Evolutionary conservation across 2,888 invertebrate species (phyloP), one percentile per base, ranked within the genome.

Genomic region (Leptinotarsa tumamoca): DNA sequence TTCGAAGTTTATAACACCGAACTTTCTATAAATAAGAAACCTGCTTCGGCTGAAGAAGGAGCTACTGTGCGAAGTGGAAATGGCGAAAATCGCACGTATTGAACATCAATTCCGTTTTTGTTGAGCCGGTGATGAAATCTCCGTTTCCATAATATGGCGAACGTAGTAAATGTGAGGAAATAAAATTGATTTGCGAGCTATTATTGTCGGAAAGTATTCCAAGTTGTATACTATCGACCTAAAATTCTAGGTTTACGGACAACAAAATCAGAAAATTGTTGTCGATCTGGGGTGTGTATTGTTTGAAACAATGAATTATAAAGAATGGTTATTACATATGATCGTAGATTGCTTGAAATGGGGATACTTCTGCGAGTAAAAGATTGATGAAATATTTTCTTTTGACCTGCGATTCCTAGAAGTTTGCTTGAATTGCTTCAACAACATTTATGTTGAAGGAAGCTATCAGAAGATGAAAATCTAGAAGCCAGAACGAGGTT

Each of bases 1-100:
- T 73, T 63, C 54, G 66, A 66, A 73, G 54, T 52, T 69, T 54
- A 68, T 63, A 51, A 73, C 63, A 63, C 27, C 43, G 63, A 43
- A 23, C 58, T 58, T 23, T 63, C 63, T 33, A 63, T 63, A 63
- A 63, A 63, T 63, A 43, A 17, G 63, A 13, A 33, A 43, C 63
- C 43, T 43, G 63, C 63, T 43, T 63, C 63, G 17, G n/a, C 13
- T 14, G 10, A 33, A 63, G 17, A 63, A 63, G 23, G 23, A 27
- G 43, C 43, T 63, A 33, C 33, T 33, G 33, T 27, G 15, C 63
- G 33, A 33, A 63, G 63, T 33, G 63, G 63, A 63, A 63, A 43
- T 63, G 18, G 43, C 17, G 43, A 63, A 63, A 63, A 63, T 63
- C 63, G 63, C 63, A 63, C 63, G 63, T 63, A 63, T 63, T 63